Base-by-base conservation (phyloP, 2,888 invertebrate species). In the Erebia epiphron region DNA sequence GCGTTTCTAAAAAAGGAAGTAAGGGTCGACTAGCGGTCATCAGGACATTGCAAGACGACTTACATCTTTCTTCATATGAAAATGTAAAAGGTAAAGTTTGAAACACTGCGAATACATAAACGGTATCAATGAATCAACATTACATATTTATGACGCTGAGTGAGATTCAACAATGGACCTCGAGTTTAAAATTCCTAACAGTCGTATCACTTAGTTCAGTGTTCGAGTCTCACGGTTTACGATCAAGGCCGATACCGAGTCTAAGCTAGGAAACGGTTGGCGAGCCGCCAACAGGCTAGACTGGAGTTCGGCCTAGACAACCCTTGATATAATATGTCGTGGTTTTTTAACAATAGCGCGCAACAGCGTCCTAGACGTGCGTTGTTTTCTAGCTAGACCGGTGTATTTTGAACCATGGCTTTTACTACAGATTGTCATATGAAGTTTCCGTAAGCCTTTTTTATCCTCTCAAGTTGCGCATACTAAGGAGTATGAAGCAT, bases 161-260 rank as follows among this genome's bases (percentile, higher is more conserved):
- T 16, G 52, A 64, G 50, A 65, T 41, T 52, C 65, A 43, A 56
- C 46, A 43, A 57, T 66, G 56, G 56, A 21, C 65, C 11, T n/a
- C 52, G 18, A 60, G 50, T 57, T 18, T 58, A 8, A 16, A 63
- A 69, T 62, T 64, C 35, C 62, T n/a, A 49, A 67, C 46, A 63
- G 46, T 57, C 46, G 61, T 50, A 72, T 66, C 49, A n/a, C 67
- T 57, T 67, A 18, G 70, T 61, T 65, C 70, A 68, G 58, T 49
- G 68, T 56, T 64, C 54, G 21, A 43, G 66, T 60, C 70, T 71
- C 57, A 63, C 43, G 52, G 49, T 69, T 73, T 71, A 72, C 68
- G 69, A 76, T 75, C 73, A 75, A 76, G 76, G 76, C 73, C 63
- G 73, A 75, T 67, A 49, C 16, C 56, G 58, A 72, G 70, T 49